Percentiles rank a stretch among this genome's conserved stretches.
Conservation (phyloP, 1,140 invertebrate species). For the Pachyrhynchus sulphureomaculatus region DNA sequence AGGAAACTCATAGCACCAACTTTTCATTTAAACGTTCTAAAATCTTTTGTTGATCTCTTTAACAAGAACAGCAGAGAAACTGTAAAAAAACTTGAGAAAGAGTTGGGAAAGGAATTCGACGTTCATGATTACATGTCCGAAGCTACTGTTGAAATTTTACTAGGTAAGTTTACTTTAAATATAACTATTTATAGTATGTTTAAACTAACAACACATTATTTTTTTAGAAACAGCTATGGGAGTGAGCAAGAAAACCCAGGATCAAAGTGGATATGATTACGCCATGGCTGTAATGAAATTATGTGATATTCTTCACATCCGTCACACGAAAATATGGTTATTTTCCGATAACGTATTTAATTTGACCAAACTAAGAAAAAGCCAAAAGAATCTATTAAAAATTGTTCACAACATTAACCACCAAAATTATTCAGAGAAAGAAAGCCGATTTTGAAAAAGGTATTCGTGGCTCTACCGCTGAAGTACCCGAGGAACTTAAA, state of each 20-base stretch:
- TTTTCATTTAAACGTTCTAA: conserved; percentile 80
- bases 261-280: conserved; percentile 74
- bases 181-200: too few species aligned
- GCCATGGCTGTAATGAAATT: conserved; percentile 86
- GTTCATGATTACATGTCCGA: conserved; percentile 83
- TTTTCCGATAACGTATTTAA: conserved; percentile 81
- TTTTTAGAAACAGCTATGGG: conserved; percentile 78
- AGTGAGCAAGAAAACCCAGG: conserved; percentile 72
- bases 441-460: conserved; percentile 60
- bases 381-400: conserved; percentile 37
- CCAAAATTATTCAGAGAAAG: conserved; percentile 47
- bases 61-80: conserved; percentile 74
- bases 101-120: conserved; percentile 69
- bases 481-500: conserved; percentile 47
- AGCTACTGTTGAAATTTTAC: conserved; percentile 76
- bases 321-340: conserved; percentile 81
- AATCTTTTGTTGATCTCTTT: conserved; percentile 79
- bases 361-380: conserved; percentile 65
- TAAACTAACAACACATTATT: conserved; percentile 4
- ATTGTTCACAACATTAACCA: conserved; percentile 84
- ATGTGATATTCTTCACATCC: conserved; percentile 79
- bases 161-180: conserved; percentile 64
- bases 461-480: conserved; percentile 54
- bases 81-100: conserved; percentile 65
- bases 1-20: conserved; percentile 80